A percentile compares a stretch with the other conserved stretches of the same genome.
Evolutionary conservation across 2,797 vertebrate genomes (phyloP).

Genomic region (Pangasius krempfi): DNA sequence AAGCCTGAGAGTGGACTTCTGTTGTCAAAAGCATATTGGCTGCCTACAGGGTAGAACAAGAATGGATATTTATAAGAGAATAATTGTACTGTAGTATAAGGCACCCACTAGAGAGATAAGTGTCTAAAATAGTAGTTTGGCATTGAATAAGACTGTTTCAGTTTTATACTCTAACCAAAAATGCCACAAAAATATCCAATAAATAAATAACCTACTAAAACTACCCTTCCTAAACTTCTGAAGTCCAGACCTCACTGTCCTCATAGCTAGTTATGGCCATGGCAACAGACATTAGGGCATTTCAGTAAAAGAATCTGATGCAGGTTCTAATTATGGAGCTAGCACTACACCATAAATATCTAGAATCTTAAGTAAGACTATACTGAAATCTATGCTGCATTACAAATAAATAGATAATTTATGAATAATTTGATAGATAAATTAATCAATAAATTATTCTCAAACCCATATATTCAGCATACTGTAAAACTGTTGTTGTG

Average conservation of each 20-base stretch:
- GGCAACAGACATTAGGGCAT: neutral
- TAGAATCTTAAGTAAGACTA: neutral
- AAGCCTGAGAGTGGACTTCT: slow-evolving; percentile 57
- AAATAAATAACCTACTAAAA: neutral
- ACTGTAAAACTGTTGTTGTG: slow-evolving; percentile 11
- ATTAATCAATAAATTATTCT: neutral
- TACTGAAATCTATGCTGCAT: neutral
- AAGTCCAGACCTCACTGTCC: neutral
- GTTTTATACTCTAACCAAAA: neutral
- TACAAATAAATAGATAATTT: neutral
- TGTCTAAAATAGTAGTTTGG: neutral
- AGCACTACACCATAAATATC: neutral
- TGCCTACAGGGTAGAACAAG: slow-evolving; percentile 60
- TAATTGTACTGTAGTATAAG: neutral
- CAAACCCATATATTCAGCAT: neutral
- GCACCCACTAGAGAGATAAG: neutral
- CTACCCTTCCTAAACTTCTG: neutral
- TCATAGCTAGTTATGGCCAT: neutral
- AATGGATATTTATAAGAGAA: slow-evolving; percentile 21
- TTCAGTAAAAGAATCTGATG: neutral
- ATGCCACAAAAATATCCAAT: neutral
- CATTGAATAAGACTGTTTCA: neutral
- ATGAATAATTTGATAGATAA: neutral
- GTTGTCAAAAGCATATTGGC: slow-evolving; percentile 59
- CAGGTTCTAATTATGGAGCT: neutral